These are phyloP conservation scores for Hyalella azteca DNA, from an alignment of 2,888 invertebrate genomes.

Conservation along the genomic window DNA sequence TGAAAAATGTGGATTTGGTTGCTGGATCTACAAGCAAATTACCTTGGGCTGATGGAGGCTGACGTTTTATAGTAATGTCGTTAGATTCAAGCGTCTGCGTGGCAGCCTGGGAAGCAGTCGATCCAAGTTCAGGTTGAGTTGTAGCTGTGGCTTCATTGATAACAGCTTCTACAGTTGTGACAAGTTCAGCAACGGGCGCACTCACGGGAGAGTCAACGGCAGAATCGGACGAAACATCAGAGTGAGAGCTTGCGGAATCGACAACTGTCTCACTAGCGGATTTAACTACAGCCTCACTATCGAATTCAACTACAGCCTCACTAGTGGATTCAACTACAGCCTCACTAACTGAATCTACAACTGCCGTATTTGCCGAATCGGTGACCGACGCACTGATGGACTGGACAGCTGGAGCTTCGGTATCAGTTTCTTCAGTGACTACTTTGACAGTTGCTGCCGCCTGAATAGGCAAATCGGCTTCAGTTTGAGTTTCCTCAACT, in stretches of 20 bases:
- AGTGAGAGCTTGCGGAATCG: background rate
- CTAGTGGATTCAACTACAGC: constrained; percentile 7
- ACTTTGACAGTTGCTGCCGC: background rate
- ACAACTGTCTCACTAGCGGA: background rate
- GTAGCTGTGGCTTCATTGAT: background rate
- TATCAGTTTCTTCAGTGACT: background rate
- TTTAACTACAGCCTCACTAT: background rate
- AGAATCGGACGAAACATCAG: too few relatives aligned
- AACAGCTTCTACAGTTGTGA: background rate
- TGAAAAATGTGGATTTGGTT: constrained; percentile 8
- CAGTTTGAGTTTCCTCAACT: background rate
- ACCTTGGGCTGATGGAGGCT: constrained; percentile 4
- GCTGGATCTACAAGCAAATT: background rate
- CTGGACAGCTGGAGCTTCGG: too few relatives aligned
- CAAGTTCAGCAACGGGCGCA: background rate
- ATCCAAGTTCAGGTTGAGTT: too few relatives aligned
- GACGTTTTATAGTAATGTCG: background rate
- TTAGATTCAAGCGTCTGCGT: background rate
- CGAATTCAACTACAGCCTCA: background rate
- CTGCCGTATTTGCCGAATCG: background rate
- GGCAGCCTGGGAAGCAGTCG: background rate
- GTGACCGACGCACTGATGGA: too few relatives aligned
- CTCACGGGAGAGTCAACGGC: too few relatives aligned
- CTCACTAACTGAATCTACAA: background rate
- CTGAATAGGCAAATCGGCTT: background rate